A percentile compares a stretch with the other conserved stretches of the same genome.
These are phyloP conservation scores for Cyprinodon tularosa DNA, from an alignment of 2,113 vertebrate genomes.

Conservation along the genomic window DNA sequence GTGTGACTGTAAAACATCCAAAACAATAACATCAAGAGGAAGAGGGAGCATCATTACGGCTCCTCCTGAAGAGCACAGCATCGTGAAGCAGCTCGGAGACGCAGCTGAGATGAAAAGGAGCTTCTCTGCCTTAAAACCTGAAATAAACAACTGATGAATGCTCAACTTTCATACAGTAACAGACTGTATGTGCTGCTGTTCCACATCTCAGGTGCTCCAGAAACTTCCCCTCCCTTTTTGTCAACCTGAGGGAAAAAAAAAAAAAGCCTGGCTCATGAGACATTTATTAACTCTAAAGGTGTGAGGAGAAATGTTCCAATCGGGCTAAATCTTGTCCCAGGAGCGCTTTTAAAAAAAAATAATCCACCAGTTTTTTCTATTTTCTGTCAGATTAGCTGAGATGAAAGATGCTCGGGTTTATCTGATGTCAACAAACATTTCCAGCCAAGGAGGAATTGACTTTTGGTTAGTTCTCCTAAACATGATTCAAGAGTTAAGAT, in stretches of 20 bases:
- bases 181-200: background rate
- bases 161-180: background rate
- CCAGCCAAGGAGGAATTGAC: background rate
- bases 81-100: constrained; percentile 10
- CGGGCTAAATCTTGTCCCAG: constrained; percentile 6
- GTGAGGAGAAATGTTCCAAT: constrained; percentile 33
- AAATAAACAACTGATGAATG: constrained; percentile 28
- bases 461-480: background rate
- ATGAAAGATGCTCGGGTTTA: constrained; percentile 5
- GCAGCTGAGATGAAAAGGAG: constrained; percentile 28
- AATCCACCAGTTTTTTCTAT: constrained; percentile 5
- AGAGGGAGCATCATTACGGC: constrained; percentile 10
- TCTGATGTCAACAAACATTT: background rate
- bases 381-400: constrained; percentile 3
- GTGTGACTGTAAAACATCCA: constrained; percentile 46
- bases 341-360: constrained; percentile 7
- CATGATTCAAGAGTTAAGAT: background rate
- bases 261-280: constrained; percentile 17
- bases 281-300: constrained; percentile 29
- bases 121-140: background rate
- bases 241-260: constrained; percentile 18
- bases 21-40: constrained; percentile 49
- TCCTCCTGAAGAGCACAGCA: constrained; percentile 19
- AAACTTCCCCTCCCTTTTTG: background rate
- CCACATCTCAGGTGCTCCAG: background rate